These are phyloP conservation scores for Pyxicephalus adspersus DNA, from an alignment of 2,113 vertebrate species.

Conservation along the genomic window DNA sequence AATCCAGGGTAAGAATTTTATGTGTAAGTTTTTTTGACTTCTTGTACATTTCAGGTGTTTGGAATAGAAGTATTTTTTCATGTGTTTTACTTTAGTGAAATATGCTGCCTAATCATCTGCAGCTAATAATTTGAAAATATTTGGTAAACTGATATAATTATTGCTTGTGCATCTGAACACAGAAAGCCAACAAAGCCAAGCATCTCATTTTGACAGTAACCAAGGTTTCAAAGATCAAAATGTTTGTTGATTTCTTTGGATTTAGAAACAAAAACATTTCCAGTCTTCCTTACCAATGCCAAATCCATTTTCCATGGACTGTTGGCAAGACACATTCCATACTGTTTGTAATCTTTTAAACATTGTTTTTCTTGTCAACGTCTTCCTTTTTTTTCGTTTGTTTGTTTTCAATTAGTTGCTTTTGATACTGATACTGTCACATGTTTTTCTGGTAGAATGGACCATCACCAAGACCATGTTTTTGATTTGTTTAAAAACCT, in stretches of 20 bases:
- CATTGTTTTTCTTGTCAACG: conserved; percentile 2
- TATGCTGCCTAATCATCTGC: not conserved
- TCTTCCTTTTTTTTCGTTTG: too few species aligned
- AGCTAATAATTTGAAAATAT: not conserved
- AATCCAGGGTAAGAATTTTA: too few species aligned
- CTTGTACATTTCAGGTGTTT: too few species aligned
- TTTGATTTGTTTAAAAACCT: too few species aligned
- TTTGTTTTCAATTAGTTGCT: too few species aligned
- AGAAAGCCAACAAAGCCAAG: too few species aligned
- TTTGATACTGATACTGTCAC: too few species aligned
- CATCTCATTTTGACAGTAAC: conserved; percentile 10
- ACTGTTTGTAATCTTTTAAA: not conserved
- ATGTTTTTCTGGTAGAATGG: too few species aligned
- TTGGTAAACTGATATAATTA: not conserved
- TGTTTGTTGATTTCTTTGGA: conserved; percentile 8
- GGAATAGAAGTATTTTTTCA: too few species aligned
- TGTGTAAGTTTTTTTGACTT: too few species aligned
- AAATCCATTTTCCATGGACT: conserved; percentile 17
- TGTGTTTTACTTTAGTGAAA: too few species aligned
- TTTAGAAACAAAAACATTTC: conserved; percentile 4
- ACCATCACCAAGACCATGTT: too few species aligned
- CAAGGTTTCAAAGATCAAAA: conserved; percentile 32
- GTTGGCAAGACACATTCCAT: not conserved
- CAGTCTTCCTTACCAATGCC: conserved; percentile 16
- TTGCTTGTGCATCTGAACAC: not conserved